Conservation (phyloP, 2,888 invertebrate genomes). For the Mythimna pallens region DNA sequence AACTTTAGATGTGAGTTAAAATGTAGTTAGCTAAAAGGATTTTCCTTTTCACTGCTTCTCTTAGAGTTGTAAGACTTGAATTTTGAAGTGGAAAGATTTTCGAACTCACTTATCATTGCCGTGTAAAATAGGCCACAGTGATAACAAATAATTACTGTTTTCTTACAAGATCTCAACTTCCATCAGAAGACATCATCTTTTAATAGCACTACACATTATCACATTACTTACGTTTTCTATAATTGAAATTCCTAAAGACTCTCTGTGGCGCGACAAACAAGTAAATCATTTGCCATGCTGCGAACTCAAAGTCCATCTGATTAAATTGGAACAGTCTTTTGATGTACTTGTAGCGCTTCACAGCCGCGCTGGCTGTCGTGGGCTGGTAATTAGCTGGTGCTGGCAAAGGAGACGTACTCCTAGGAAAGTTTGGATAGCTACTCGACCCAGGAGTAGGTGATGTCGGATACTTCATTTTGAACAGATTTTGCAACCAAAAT, state of each 20-base stretch:
- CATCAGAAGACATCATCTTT: background rate
- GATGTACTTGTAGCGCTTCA: constrained; percentile 97
- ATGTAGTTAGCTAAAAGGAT: too few relatives aligned
- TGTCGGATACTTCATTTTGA: constrained; percentile 91
- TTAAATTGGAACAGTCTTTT: constrained; percentile 96
- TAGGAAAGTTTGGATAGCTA: constrained; percentile 89
- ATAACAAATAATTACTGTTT: background rate
- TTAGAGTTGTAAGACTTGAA: too few relatives aligned
- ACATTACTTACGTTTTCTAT: constrained; percentile 96
- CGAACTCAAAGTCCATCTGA: constrained; percentile 99
- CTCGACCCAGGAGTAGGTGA: constrained; percentile 89
- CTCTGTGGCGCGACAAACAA: constrained; percentile 98
- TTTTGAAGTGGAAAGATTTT: too few relatives aligned
- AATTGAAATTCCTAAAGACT: constrained; percentile 99
- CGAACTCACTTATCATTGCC: background rate
- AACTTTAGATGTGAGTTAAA: too few relatives aligned
- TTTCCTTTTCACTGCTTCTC: too few relatives aligned
- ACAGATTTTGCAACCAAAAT: constrained; percentile 38
- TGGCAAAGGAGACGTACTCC: constrained; percentile 92
- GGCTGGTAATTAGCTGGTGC: constrained; percentile 93
- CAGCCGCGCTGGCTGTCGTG: constrained; percentile 94
- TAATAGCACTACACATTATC: background rate
- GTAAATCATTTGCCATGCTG: constrained; percentile 99
- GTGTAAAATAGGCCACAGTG: background rate
- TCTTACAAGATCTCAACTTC: background rate